Conservation (phyloP, 2,797 vertebrate species). For the Cossypha niveicapilla region DNA sequence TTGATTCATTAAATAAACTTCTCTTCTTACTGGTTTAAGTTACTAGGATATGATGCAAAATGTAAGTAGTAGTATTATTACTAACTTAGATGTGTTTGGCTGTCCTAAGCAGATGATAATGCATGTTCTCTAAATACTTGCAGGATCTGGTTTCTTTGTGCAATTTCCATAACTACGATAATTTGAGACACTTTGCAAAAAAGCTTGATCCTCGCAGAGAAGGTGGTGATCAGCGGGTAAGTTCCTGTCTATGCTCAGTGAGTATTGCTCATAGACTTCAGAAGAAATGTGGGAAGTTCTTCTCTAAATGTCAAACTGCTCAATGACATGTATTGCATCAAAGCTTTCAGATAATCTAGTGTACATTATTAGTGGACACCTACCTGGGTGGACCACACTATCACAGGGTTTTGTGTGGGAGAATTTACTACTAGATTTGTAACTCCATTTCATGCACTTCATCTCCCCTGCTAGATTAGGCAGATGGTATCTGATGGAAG, state of each 20-base stretch:
- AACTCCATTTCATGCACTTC: not conserved
- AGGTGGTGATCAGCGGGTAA: slow-evolving; percentile 97
- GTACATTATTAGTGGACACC: not conserved
- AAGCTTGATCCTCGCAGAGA: slow-evolving; percentile 96
- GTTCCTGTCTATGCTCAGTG: slow-evolving; percentile 47
- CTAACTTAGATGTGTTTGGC: not conserved
- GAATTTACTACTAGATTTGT: not conserved
- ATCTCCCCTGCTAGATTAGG: not conserved
- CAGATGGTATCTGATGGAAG: not conserved
- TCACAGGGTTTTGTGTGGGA: not conserved
- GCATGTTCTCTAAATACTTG: slow-evolving; percentile 2
- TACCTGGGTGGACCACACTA: not conserved
- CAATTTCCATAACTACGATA: slow-evolving; percentile 99
- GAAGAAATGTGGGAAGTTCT: not conserved
- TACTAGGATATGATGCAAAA: not conserved
- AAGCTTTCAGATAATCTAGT: not conserved
- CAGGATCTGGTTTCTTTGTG: slow-evolving; percentile 95
- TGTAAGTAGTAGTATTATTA: not conserved
- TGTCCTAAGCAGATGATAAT: not conserved
- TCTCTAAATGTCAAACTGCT: not conserved
- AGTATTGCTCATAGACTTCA: not conserved
- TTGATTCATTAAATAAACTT: not conserved
- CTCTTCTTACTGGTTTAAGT: not conserved
- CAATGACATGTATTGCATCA: slow-evolving; percentile 52
- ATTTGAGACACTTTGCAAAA: slow-evolving; percentile 95